Evolutionary conservation across 1,140 invertebrate genomes (phyloP), one percentile per base, ranked within the genome.

Genomic region (Schlechtendalia chinensis): DNA sequence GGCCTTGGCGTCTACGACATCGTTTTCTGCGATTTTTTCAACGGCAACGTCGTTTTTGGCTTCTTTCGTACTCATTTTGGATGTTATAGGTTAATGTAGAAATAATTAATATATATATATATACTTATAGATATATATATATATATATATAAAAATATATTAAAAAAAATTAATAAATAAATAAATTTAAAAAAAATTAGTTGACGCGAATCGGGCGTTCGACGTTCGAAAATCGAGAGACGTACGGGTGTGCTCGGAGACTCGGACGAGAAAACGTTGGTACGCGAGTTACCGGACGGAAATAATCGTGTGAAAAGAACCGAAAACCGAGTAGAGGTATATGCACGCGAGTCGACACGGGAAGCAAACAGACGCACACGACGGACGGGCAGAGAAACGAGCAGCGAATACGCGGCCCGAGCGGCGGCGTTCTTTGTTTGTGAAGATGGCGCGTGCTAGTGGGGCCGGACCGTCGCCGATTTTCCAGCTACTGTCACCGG

Each of bases 31-130:
- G 83, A 89, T 87, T 89, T 93, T 93, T 86, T 93, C 92, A 81
- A 93, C 91, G 83, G 91, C 91, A 86, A 93, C 92, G 88, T 93
- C 92, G 85, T 88, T 88, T 87, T 92, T 92, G 88, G 92, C 93
- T 88, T 92, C 91, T 88, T 92, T 93, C 87, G 91, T 89, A 90
- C 92, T 93, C 92, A 94, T 93, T 88, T 90, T 81, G 71, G 88
- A 85, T 77, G 29, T 69, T 81, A 59, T n/a, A n/a, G n/a, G 32
- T 39, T 39, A 4, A 4, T 3, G 32, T 39, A 39, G 8, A 39
- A 39, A 39, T 39, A 39, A 39, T n/a, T 39, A 39, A 39, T 39
- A 4, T 39, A 39, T 79, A n/a, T n/a, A n/a, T n/a, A n/a, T n/a
- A n/a, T n/a, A n/a, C 81, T n/a, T n/a, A n/a, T n/a, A n/a, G n/a